A percentile compares a stretch with the other conserved stretches of the same genome.
Evolutionary conservation across 2,888 invertebrate species (phyloP).

Genomic region (Anticlea derivata): DNA sequence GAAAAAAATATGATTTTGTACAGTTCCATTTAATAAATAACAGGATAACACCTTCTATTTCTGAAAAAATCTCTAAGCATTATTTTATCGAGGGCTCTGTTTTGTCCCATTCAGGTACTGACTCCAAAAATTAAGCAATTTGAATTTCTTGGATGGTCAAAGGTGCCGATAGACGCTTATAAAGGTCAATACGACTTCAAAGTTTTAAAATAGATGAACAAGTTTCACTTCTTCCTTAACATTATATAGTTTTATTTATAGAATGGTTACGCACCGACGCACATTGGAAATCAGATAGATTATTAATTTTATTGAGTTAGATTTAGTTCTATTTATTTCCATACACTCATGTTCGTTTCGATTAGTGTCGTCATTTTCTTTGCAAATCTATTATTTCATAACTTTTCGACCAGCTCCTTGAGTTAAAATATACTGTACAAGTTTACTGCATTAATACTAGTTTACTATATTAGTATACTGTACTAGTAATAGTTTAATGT

Average conservation of each 20-base stretch:
- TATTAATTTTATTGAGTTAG: constrained; percentile 4
- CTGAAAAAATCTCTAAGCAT: no score
- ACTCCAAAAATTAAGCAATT: no score
- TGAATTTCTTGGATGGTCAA: neutral
- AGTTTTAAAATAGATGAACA: constrained; percentile 9
- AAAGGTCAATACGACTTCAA: constrained; percentile 2
- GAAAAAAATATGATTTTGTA: no score
- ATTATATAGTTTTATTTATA: constrained; percentile 8
- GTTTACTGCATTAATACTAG: no score
- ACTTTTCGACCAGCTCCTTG: neutral
- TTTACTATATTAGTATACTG: no score
- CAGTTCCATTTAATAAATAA: no score
- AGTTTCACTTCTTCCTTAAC: constrained; percentile 10
- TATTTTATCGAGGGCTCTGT: no score
- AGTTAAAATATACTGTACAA: no score
- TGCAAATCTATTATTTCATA: neutral
- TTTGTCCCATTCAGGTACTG: neutral
- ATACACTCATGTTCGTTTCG: no score
- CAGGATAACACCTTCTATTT: no score
- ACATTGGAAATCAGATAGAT: constrained; percentile 4
- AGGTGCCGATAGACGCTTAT: neutral
- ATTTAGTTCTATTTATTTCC: neutral
- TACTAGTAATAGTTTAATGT: no score
- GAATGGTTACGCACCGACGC: constrained; percentile 3
- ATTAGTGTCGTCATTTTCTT: neutral